These are phyloP conservation scores for Balaeniceps rex DNA, from an alignment of 2,113 vertebrate species.

Conservation along the genomic window DNA sequence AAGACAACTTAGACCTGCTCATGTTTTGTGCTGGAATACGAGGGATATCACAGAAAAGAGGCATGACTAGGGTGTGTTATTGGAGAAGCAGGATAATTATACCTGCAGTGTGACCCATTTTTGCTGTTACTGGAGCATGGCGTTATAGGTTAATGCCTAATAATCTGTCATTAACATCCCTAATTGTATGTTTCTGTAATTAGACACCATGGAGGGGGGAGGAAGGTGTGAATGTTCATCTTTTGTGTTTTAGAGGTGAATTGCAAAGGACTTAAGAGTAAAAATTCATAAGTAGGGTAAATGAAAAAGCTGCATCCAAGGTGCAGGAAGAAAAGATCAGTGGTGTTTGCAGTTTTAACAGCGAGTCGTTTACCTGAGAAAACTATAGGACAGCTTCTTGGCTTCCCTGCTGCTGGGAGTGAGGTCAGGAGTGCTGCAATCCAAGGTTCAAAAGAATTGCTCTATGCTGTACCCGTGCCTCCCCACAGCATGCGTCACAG, in stretches of 20 bases:
- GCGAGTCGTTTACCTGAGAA: not conserved
- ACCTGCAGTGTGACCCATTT: conserved; percentile 34
- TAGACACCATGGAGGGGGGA: not conserved
- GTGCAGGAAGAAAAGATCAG: not conserved
- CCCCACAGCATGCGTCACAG: not conserved
- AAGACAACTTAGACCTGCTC: not conserved
- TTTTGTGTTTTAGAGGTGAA: conserved; percentile 5
- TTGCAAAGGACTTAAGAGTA: not conserved
- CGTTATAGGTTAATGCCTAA: conserved; percentile 31
- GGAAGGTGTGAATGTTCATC: not conserved
- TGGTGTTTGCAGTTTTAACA: not conserved
- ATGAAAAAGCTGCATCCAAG: not conserved
- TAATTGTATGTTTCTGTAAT: conserved; percentile 32
- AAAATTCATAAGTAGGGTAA: not conserved
- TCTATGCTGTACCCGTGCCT: not conserved
- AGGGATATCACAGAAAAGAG: not conserved
- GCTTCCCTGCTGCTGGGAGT: not conserved
- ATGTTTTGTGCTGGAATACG: not conserved
- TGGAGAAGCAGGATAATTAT: conserved; percentile 37
- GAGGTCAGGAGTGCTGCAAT: not conserved
- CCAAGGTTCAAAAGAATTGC: not conserved
- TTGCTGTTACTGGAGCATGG: not conserved
- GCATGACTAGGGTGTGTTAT: not conserved
- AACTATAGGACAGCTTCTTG: not conserved
- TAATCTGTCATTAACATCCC: conserved; percentile 29